Conservation (phyloP, 2,888 invertebrate genomes). For the Arctia plantaginis region DNA sequence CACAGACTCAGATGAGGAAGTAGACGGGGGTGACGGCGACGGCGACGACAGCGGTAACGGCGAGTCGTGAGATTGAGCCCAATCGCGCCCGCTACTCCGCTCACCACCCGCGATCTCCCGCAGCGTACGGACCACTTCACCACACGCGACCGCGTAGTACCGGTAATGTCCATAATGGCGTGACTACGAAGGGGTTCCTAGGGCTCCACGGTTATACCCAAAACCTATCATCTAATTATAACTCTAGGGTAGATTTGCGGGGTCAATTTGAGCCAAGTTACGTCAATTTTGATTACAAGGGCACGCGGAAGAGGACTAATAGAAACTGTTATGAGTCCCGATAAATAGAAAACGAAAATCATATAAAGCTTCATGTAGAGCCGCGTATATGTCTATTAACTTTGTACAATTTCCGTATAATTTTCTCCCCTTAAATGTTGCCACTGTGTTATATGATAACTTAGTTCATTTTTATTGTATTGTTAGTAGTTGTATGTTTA, state of each 20-base stretch:
- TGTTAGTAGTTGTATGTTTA: constrained; percentile 30
- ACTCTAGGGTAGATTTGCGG: neutral
- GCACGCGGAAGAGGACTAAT: constrained; percentile 12
- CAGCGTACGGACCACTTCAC: constrained; percentile 53
- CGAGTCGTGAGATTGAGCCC: constrained; percentile 91
- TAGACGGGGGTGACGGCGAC: constrained; percentile 91
- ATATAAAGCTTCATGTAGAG: constrained; percentile 19
- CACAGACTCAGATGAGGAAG: constrained; percentile 88
- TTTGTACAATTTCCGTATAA: constrained; percentile 9
- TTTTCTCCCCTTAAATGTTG: constrained; percentile 8
- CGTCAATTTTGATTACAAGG: constrained; percentile 3
- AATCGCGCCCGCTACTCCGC: constrained; percentile 30
- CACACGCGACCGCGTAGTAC: constrained; percentile 24
- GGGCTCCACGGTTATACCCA: neutral
- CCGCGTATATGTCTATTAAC: constrained; percentile 13
- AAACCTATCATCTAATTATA: constrained; percentile 7
- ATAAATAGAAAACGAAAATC: constrained; percentile 18
- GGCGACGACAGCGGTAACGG: constrained; percentile 97
- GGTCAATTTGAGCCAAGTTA: constrained; percentile 4
- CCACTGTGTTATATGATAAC: constrained; percentile 11
- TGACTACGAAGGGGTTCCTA: neutral
- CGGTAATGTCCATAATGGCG: constrained; percentile 29
- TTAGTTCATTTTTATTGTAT: constrained; percentile 24
- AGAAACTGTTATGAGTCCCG: constrained; percentile 9
- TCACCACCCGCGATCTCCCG: constrained; percentile 38